These are phyloP conservation scores for Ptilorrhoa leucosticta DNA, from an alignment of 2,113 vertebrate genomes.

Conservation along the genomic window DNA sequence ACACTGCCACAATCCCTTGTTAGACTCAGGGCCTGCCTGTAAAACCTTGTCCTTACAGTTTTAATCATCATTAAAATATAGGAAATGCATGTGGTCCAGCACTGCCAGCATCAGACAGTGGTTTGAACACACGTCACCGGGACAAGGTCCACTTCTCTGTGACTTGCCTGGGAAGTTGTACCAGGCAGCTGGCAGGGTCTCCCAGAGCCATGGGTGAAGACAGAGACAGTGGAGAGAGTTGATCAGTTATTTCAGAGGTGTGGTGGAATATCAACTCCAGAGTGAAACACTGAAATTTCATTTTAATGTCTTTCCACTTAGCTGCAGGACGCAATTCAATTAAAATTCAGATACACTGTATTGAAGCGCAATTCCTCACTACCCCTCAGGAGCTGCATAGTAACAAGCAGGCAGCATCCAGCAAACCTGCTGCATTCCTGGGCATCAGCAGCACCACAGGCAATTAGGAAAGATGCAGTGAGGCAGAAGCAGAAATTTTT, in stretches of 20 bases:
- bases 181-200: not conserved
- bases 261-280: not conserved
- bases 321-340: constrained; percentile 37
- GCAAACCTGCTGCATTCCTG: not conserved
- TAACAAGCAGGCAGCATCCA: not conserved
- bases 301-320: constrained; percentile 54
- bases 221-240: not conserved
- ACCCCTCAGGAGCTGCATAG: not conserved
- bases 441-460: not conserved
- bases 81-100: not conserved
- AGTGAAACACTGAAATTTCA: not conserved
- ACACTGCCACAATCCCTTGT: not conserved
- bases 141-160: fast-evolving
- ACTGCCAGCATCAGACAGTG: not conserved
- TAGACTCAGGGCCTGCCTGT: not conserved
- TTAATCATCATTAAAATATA: not conserved
- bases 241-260: constrained; percentile 23
- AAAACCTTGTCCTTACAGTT: not conserved
- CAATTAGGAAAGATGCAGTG: not conserved
- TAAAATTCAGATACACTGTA: constrained; percentile 41
- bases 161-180: not conserved
- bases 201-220: not conserved
- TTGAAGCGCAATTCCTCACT: not conserved
- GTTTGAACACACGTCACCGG: fast-evolving
- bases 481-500: not conserved